Evolutionary conservation across 2,888 invertebrate genomes (phyloP).

Genomic region (Ceramica pisi): DNA sequence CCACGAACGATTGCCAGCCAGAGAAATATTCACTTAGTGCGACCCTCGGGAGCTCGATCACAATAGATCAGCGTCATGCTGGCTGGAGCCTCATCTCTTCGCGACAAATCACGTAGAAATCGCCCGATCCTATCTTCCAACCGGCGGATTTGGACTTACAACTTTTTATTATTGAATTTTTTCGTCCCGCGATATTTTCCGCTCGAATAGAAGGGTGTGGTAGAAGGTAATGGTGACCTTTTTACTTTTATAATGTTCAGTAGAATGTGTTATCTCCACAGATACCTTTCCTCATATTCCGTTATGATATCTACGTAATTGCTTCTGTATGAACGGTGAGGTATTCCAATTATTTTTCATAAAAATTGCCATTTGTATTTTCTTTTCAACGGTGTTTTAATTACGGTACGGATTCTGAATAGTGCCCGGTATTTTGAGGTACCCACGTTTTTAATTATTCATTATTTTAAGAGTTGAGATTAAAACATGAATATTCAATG

Average conservation of each 20-base stretch:
- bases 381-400: constrained; percentile 33
- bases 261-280: constrained; percentile 59
- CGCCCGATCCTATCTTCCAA: constrained; percentile 71
- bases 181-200: constrained; percentile 73
- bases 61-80: constrained; percentile 79
- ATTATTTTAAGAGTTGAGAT: constrained; percentile 25
- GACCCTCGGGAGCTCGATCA: constrained; percentile 66
- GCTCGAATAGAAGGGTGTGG: constrained; percentile 68
- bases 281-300: constrained; percentile 52
- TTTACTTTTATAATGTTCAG: constrained; percentile 63
- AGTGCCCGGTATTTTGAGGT: constrained; percentile 13
- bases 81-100: constrained; percentile 72
- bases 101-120: constrained; percentile 81
- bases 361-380: constrained; percentile 34
- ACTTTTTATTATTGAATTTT: constrained; percentile 77
- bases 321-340: constrained; percentile 48
- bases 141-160: constrained; percentile 71
- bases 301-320: constrained; percentile 58
- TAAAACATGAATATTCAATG: constrained; percentile 53
- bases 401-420: constrained; percentile 33
- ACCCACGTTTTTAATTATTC: constrained; percentile 29
- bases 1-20: constrained; percentile 55
- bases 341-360: constrained; percentile 55
- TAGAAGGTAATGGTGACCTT: constrained; percentile 71
- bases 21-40: constrained; percentile 81